A percentile compares a stretch with the other conserved stretches of the same genome.
Conservation (phyloP, 2,113 vertebrate genomes). For the Pelecanus crispus region DNA sequence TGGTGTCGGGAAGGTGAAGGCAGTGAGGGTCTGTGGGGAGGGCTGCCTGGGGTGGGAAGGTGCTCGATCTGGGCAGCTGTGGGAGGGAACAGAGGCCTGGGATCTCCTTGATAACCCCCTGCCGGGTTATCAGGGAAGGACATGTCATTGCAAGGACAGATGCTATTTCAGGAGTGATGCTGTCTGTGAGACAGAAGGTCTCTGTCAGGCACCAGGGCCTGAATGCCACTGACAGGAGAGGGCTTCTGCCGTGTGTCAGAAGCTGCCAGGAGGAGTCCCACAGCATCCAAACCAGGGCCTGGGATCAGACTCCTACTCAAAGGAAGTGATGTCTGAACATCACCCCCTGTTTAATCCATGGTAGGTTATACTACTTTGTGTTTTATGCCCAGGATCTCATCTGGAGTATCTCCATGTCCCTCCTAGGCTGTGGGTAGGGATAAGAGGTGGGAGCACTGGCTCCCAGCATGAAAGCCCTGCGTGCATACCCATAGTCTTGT, state of each 20-base stretch:
- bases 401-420: not conserved
- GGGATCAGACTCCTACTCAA: not conserved
- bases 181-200: not conserved
- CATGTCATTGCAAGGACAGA: not conserved
- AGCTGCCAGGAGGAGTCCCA: not conserved
- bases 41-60: not conserved
- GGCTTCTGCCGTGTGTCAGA: not conserved
- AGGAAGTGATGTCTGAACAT: not conserved
- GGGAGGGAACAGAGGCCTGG: not conserved
- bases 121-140: not conserved
- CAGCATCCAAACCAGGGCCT: not conserved
- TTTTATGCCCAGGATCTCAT: not conserved
- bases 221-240: not conserved
- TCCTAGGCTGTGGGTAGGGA: not conserved
- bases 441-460: not conserved
- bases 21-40: not conserved
- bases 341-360: not conserved
- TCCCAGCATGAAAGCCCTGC: not conserved
- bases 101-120: not conserved
- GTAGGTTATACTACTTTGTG: not conserved
- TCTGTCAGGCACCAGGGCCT: not conserved
- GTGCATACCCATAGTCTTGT: not conserved
- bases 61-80: not conserved
- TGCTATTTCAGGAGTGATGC: not conserved
- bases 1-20: not conserved